Percentiles rank a stretch among this genome's conserved stretches.
phyloP scores from a whole-genome alignment of 1,140 invertebrate species.

The Anastatus disparis region DNA sequence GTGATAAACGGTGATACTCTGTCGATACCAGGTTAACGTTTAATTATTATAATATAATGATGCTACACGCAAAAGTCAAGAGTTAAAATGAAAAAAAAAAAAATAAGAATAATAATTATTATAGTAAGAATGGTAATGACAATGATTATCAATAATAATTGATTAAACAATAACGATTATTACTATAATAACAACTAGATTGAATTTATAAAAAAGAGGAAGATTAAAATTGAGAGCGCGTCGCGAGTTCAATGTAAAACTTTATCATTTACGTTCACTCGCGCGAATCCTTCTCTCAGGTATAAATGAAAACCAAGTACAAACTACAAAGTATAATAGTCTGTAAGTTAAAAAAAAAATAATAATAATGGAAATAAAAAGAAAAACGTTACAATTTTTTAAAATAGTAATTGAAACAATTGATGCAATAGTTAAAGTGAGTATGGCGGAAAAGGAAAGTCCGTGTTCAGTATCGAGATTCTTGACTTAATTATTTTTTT shows the following conservation, averaged over 20 bases:
- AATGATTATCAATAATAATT: conserved; percentile 31
- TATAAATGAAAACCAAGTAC: conserved; percentile 63
- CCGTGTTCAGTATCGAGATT: conserved; percentile 38
- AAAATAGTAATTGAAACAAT: conserved; percentile 41
- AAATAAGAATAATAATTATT: conserved; percentile 8
- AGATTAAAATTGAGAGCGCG: conserved; percentile 37
- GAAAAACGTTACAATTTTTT: conserved; percentile 37
- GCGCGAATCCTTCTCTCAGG: conserved; percentile 58
- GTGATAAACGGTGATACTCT: conserved; percentile 44
- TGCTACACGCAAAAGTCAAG: conserved; percentile 31
- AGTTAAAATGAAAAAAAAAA: conserved; percentile 29
- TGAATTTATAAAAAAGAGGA: conserved; percentile 28
- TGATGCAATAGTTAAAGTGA: conserved; percentile 57
- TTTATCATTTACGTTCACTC: conserved; percentile 25
- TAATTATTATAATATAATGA: conserved; percentile 30
- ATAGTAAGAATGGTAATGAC: conserved; percentile 29
- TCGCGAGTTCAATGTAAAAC: conserved; percentile 10
- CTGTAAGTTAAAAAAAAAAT: conserved; percentile 52
- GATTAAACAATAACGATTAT: conserved; percentile 24
- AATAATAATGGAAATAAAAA: conserved; percentile 14
- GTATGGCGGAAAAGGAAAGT: conserved; percentile 45
- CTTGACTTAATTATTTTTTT: conserved; percentile 27
- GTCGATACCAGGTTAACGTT: conserved; percentile 32
- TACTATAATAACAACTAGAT: conserved; percentile 19
- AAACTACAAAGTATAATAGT: conserved; percentile 67